A percentile compares a stretch with the other conserved stretches of the same genome.
These are phyloP conservation scores for Cynaeus angustus DNA, from an alignment of 2,888 invertebrate genomes.

Conservation along the genomic window DNA sequence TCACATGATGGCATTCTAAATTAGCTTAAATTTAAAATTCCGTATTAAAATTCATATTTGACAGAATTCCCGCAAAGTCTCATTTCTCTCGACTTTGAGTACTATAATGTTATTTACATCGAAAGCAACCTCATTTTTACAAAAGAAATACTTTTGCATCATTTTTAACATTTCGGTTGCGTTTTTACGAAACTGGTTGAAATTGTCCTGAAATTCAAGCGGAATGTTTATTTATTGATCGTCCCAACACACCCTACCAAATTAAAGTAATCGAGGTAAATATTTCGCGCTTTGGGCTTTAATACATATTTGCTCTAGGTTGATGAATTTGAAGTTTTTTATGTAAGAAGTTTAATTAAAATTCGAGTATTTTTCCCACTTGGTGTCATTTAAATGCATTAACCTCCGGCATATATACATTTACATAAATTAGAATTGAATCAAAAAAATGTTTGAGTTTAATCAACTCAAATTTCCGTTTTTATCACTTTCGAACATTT, in stretches of 20 bases:
- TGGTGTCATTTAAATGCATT: conserved; percentile 5
- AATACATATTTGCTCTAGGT: too few relatives aligned
- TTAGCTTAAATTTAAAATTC: too few relatives aligned
- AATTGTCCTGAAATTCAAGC: conserved; percentile 5
- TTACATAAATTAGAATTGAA: conserved; percentile 26
- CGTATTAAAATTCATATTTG: too few relatives aligned
- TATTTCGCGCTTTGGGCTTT: too few relatives aligned
- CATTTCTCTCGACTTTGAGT: too few relatives aligned
- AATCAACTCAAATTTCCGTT: background rate
- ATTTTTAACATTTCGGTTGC: conserved; percentile 15
- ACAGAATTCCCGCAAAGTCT: too few relatives aligned
- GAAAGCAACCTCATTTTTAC: conserved; percentile 8
- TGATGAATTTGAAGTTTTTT: background rate
- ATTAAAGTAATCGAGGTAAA: too few relatives aligned
- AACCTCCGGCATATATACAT: conserved; percentile 20
- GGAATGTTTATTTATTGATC: conserved; percentile 21
- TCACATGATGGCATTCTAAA: too few relatives aligned
- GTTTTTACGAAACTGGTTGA: conserved; percentile 14
- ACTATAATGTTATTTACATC: too few relatives aligned
- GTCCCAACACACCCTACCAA: too few relatives aligned
- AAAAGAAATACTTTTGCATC: conserved; percentile 2
- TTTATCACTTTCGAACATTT: background rate
- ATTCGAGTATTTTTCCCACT: conserved; percentile 12
- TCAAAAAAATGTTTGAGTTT: conserved; percentile 20
- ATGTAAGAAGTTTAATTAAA: conserved; percentile 36